Evolutionary conservation across 2,888 invertebrate genomes (phyloP), one percentile per base, ranked within the genome.

Genomic region (Platerodrilus igneus): DNA sequence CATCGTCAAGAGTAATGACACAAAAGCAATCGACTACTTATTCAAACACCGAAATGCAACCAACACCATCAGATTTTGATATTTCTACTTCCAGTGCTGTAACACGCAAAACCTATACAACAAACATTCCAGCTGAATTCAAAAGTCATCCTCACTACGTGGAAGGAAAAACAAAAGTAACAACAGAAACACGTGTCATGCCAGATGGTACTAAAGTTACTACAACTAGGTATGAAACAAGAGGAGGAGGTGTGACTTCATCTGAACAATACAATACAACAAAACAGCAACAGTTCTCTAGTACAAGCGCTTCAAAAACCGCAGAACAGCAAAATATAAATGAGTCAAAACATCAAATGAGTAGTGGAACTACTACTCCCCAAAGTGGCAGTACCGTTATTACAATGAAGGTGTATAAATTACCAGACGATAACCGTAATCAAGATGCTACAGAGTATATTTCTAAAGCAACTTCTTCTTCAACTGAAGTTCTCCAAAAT

Each of bases 171-270:
- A 79, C 81, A 25, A 77, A 78, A 67, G 75, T 79, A 47, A 74
- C 78, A 4, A 78, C 78, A 8, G 83, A 83, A 53, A 83, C 80
- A 0, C 76, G 79, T 50, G 76, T 77, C 29, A 64, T 81, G 23
- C 77, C 78, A 1, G 82, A 81, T 56, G 83, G 83, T 9, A 78
- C 78, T 2, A 74, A 74, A 23, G 76, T 82, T 1, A 82, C 80
- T n/a, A 81, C 79, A 43, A 81, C 81, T 11, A 74, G 76, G 25
- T 77, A 79, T 20, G 82, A 83, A 59, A 79, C 79, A 19, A 70
- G 66, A 37, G 63, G 62, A 15, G 43, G 46, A 7, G 48, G 37
- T 27, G 40, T 41, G 4, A 35, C 38, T 14, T 21, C 41, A n/a
- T 37, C 43, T 9, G 50, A 29, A 29, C 50, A 43, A 3, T 37